A percentile compares a stretch with the other conserved stretches of the same genome.
These are phyloP conservation scores for Sinosuthora webbiana DNA, from an alignment of 2,113 vertebrate genomes.

Conservation along the genomic window DNA sequence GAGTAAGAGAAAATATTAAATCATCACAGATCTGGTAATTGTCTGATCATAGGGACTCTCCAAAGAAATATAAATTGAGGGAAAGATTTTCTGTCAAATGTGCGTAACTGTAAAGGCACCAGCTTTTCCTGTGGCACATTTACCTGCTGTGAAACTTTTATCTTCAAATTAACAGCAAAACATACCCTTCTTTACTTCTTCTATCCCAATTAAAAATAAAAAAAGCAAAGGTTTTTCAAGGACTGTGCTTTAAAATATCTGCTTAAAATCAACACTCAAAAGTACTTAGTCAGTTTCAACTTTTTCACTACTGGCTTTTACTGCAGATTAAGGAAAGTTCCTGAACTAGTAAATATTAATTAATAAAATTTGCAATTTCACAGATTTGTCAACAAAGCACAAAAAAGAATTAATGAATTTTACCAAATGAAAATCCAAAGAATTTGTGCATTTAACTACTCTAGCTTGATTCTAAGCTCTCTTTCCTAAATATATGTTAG, in stretches of 20 bases:
- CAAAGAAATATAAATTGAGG: neutral
- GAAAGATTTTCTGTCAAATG: neutral
- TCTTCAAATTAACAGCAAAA: neutral
- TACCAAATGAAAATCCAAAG: neutral
- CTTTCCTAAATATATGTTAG: conserved; percentile 46
- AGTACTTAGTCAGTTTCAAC: neutral
- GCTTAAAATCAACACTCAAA: neutral
- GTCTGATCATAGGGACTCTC: neutral
- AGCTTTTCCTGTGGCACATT: neutral
- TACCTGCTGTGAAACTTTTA: neutral
- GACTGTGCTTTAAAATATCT: neutral
- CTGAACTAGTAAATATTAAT: neutral
- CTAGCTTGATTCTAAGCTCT: neutral
- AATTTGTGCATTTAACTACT: neutral
- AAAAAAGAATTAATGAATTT: neutral
- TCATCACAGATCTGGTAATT: neutral
- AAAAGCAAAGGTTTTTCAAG: neutral
- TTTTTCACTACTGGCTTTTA: neutral
- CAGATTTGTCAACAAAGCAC: neutral
- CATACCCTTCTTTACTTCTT: neutral
- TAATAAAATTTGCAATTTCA: neutral
- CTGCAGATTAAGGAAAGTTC: neutral
- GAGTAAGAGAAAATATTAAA: neutral
- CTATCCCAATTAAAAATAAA: neutral
- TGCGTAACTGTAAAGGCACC: neutral